These are phyloP conservation scores for Phaethon lepturus DNA, from an alignment of 2,113 vertebrate genomes.

Conservation along the genomic window DNA sequence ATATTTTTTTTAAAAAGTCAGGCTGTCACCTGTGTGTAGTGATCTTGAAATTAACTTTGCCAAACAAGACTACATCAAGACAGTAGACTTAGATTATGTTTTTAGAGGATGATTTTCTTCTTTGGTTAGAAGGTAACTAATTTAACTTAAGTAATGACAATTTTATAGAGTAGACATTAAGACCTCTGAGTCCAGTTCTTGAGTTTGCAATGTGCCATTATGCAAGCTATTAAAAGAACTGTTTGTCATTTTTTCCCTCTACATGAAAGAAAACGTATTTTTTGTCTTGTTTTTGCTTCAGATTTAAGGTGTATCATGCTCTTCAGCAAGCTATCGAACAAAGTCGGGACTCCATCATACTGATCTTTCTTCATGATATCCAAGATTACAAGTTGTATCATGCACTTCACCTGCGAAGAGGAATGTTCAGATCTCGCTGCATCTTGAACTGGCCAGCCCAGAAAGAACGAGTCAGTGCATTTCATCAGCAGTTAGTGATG, in stretches of 20 bases:
- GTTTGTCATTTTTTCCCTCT: background rate
- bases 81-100: background rate
- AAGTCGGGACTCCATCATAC: conserved; percentile 89
- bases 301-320: conserved; percentile 91
- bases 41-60: background rate
- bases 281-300: conserved; percentile 62
- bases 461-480: conserved; percentile 83
- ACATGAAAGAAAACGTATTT: background rate
- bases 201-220: background rate
- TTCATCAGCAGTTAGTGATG: conserved; percentile 86
- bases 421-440: conserved; percentile 89
- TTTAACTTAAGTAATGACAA: background rate
- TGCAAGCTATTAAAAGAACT: background rate
- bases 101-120: background rate
- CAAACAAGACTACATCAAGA: background rate
- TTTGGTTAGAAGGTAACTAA: background rate
- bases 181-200: background rate
- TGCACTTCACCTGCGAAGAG: conserved; percentile 87
- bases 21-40: background rate
- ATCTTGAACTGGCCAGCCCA: conserved; percentile 90
- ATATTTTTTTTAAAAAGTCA: background rate
- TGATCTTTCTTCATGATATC: conserved; percentile 91
- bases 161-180: background rate
- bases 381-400: conserved; percentile 89
- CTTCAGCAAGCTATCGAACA: conserved; percentile 91